Base-by-base conservation (phyloP, 2,797 vertebrate genomes). In the Balearica regulorum region DNA sequence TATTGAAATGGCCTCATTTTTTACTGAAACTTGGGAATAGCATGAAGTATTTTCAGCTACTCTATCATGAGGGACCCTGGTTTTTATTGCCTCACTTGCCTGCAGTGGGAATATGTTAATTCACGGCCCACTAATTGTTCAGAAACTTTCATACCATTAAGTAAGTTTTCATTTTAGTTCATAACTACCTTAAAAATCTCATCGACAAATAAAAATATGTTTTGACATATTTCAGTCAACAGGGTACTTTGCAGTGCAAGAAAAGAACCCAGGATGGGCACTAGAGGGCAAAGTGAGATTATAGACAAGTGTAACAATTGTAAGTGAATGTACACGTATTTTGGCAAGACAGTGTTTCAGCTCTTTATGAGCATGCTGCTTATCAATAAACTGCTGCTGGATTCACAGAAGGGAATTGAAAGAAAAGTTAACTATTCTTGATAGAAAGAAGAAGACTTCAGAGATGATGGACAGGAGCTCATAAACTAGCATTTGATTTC, bases 281-380 rank as follows among this genome's bases (percentile, higher is more conserved):
- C 93, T 96, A 97, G 97, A 93, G 95, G 96, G 95, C 96, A 94
- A 95, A 96, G 81, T 80, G 79, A 92, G 92, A 83, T 90, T 92
- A 55, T 26, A 81, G 83, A 89, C 71, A 73, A 89, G 55, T 43
- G 5, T n/a, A 76, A 66, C 39, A 57, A 25, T 19, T 68, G 37
- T 51, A 57, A 16, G 17, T 54, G 35, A 71, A 62, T 8, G 11
- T 29, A 16, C 4, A 2, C 2, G 4, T 33, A 6, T 69, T 83
- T 57, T 78, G 49, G 7, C 43, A 76, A 65, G 35, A 37, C 14
- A 41, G 12, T 13, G 4, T 76, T 92, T 84, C 69, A 76, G 26
- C 11, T 89, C 62, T 70, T 89, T 20, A 35, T 33, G 7, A 78
- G 9, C 1, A 2, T 19, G 33, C 6, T 85, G 24, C 41, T 80